Evolutionary conservation across 2,797 vertebrate species (phyloP).

Genomic region (Ctenosaura bakeri): DNA sequence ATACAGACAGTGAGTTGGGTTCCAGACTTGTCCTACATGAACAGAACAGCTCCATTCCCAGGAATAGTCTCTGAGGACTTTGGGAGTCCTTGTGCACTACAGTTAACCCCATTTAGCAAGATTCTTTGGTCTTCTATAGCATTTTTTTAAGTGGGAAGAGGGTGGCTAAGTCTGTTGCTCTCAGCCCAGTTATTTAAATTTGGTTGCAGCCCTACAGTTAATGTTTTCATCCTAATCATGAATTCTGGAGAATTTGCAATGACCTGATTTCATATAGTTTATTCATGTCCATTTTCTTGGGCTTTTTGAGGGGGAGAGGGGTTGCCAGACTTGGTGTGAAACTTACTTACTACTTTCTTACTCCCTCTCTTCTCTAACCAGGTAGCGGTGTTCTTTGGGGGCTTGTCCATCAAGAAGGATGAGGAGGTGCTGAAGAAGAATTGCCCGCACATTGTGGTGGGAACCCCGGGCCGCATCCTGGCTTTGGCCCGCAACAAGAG

Average conservation of each 20-base stretch:
- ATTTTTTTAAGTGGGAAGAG: background rate
- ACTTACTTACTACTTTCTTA: background rate
- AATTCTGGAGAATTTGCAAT: no score
- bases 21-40: background rate
- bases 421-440: conserved; percentile 88
- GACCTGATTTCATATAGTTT: no score
- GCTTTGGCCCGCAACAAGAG: conserved; percentile 87
- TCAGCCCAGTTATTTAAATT: background rate
- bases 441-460: conserved; percentile 87
- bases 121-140: background rate
- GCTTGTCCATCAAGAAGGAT: conserved; percentile 87
- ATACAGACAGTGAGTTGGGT: background rate
- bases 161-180: background rate
- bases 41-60: background rate
- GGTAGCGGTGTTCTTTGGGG: conserved; percentile 89
- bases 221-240: background rate
- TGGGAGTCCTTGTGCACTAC: background rate
- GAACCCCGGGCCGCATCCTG: conserved; percentile 86
- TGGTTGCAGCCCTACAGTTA: background rate
- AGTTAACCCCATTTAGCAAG: background rate
- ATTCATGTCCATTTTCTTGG: background rate
- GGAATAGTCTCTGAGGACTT: background rate
- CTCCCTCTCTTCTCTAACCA: conserved; percentile 44
- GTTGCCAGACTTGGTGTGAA: background rate
- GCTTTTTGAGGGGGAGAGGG: background rate